phyloP scores from a whole-genome alignment of 2,888 invertebrate species.

The Pharmacophagus antenor region DNA sequence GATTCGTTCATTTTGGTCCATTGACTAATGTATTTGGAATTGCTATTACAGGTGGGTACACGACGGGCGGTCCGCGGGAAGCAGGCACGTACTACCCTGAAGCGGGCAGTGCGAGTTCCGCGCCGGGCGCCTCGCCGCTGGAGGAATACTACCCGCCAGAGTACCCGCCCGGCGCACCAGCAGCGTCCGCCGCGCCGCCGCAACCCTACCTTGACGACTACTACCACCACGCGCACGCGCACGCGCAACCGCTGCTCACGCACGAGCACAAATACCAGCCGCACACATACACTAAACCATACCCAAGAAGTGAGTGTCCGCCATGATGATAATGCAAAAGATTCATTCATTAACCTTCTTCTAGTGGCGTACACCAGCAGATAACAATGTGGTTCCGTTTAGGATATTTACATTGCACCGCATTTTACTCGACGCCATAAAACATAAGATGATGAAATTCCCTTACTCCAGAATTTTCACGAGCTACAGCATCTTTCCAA shows the following conservation, averaged over 20 bases:
- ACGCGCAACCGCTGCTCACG: slow-evolving; percentile 81
- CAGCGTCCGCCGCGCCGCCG: slow-evolving; percentile 63
- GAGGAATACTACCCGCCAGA: slow-evolving; percentile 79
- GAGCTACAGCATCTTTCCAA: too few species aligned
- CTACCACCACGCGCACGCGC: slow-evolving; percentile 86
- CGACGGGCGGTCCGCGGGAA: slow-evolving; percentile 79
- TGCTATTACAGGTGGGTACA: slow-evolving; percentile 74
- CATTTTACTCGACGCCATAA: too few species aligned
- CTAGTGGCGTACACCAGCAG: too few species aligned
- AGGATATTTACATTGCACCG: too few species aligned
- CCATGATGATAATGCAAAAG: neutral
- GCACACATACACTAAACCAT: slow-evolving; percentile 85
- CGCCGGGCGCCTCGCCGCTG: slow-evolving; percentile 71
- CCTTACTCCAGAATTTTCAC: too few species aligned
- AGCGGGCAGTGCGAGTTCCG: slow-evolving; percentile 54
- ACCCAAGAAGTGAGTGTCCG: slow-evolving; percentile 82
- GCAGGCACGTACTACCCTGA: slow-evolving; percentile 75
- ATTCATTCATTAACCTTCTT: too few species aligned
- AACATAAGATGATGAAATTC: too few species aligned
- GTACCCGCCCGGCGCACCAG: slow-evolving; percentile 70
- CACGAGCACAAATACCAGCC: slow-evolving; percentile 88
- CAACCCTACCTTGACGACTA: slow-evolving; percentile 86
- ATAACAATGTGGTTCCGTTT: too few species aligned
- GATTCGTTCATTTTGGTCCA: neutral
- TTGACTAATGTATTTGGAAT: neutral